Percentiles rank a stretch among this genome's conserved stretches.
Evolutionary conservation across 53 echinoderm and acorn worm genomes (phyloP).

Genomic region (Echinarachnius parma): DNA sequence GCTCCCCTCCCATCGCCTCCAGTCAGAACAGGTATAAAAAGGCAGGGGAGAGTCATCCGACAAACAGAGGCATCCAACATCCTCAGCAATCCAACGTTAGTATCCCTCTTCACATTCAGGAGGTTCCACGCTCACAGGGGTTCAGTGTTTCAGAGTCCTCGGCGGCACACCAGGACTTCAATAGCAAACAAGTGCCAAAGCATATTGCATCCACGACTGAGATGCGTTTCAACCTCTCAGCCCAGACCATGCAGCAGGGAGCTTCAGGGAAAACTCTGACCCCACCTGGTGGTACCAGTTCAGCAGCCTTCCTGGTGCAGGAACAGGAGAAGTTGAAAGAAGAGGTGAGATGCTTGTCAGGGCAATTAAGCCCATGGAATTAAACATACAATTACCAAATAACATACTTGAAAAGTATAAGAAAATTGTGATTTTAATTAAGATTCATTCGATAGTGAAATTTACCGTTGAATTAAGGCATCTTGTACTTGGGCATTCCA

Average conservation of each 20-base stretch:
- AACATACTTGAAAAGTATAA: neutral
- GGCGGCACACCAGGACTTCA: neutral
- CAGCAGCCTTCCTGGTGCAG: conserved; percentile 52
- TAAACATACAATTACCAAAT: neutral
- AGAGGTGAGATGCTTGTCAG: conserved; percentile 29
- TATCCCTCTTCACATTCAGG: conserved; percentile 14
- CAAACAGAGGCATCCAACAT: conserved; percentile 2
- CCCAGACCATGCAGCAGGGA: conserved; percentile 27
- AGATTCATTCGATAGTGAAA: too few relatives aligned
- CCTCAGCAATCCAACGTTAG: conserved; percentile 41
- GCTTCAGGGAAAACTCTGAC: conserved; percentile 51
- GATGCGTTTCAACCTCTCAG: conserved; percentile 31
- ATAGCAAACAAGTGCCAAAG: conserved; percentile 12
- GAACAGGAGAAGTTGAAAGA: conserved; percentile 57
- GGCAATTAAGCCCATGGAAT: neutral
- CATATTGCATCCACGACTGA: neutral
- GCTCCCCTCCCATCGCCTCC: conserved; percentile 37
- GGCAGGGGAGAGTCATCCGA: conserved; percentile 33
- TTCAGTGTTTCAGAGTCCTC: conserved; percentile 6
- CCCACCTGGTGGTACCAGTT: conserved; percentile 63
- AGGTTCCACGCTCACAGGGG: conserved; percentile 23
- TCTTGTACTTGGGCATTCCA: too few relatives aligned
- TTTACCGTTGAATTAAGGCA: too few relatives aligned
- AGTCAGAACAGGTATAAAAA: conserved; percentile 30
- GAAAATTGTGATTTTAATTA: too few relatives aligned